Conservation (phyloP, 2,113 vertebrate genomes). For the Thunnus maccoyii region DNA sequence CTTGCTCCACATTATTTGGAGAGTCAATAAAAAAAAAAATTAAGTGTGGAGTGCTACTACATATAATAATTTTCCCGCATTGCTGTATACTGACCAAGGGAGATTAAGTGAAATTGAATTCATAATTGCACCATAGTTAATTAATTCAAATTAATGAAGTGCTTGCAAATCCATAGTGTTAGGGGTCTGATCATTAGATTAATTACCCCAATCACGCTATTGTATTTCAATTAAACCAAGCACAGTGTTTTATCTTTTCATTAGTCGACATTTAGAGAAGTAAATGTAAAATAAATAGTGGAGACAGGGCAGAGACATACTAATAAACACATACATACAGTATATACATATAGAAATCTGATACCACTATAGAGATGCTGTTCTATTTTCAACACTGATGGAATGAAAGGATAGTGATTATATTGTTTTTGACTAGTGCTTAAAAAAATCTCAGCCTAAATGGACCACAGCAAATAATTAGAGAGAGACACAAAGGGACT, state of each 20-base stretch:
- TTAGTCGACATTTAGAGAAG: conserved; percentile 61
- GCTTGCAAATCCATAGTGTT: conserved; percentile 75
- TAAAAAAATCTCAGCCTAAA: conserved; percentile 21
- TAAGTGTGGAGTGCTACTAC: conserved; percentile 2
- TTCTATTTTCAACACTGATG: background rate
- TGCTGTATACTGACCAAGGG: conserved; percentile 46
- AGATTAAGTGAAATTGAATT: conserved; percentile 81
- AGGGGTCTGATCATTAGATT: conserved; percentile 77
- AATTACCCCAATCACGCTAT: conserved; percentile 78
- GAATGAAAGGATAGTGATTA: background rate
- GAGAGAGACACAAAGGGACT: conserved; percentile 32
- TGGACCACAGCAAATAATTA: conserved; percentile 32
- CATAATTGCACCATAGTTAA: conserved; percentile 72
- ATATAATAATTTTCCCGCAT: conserved; percentile 33
- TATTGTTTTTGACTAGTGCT: background rate
- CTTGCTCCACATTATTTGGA: conserved; percentile 7
- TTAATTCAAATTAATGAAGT: conserved; percentile 85
- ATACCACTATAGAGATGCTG: background rate
- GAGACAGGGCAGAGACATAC: background rate
- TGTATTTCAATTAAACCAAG: conserved; percentile 77
- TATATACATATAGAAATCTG: background rate
- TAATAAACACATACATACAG: too few species aligned
- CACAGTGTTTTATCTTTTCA: conserved; percentile 63
- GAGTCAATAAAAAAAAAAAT: conserved; percentile 16
- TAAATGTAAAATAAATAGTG: conserved; percentile 14